phyloP scores from a whole-genome alignment of 2,888 invertebrate species.

The Metellina segmentata region DNA sequence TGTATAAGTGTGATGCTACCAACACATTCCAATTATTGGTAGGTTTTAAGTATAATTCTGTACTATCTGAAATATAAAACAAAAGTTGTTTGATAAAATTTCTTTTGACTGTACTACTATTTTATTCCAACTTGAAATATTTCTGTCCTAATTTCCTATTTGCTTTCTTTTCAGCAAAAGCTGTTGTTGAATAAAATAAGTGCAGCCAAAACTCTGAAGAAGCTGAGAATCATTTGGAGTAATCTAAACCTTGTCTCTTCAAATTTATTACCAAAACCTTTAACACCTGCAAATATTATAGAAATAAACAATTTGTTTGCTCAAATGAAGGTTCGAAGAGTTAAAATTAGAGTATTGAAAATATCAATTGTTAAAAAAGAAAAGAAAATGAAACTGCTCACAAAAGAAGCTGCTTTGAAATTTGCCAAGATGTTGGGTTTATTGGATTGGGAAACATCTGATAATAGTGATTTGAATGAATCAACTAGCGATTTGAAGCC shows the following conservation, averaged over 20 bases:
- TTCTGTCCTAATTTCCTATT: too few species aligned
- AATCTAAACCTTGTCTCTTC: conserved; percentile 15
- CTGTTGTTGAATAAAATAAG: conserved; percentile 29
- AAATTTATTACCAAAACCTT: neutral
- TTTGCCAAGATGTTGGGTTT: conserved; percentile 18
- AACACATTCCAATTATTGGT: too few species aligned
- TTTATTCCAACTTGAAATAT: neutral
- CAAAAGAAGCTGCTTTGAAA: neutral
- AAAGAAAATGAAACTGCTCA: neutral
- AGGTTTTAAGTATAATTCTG: too few species aligned
- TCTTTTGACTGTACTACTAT: too few species aligned
- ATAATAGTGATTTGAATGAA: neutral
- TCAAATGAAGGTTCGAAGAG: neutral
- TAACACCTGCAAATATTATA: neutral
- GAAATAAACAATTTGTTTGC: conserved; percentile 25
- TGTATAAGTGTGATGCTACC: too few species aligned
- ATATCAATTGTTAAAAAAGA: neutral
- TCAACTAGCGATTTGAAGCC: conserved; percentile 3
- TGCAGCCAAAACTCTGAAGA: neutral
- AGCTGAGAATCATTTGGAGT: conserved; percentile 24
- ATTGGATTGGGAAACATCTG: neutral
- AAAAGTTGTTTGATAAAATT: too few species aligned
- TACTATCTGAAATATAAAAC: too few species aligned
- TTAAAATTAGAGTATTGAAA: neutral
- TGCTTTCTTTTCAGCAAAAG: conserved; percentile 31